phyloP scores from a whole-genome alignment of 2,888 invertebrate genomes.

The Diadegma fenestrale region DNA sequence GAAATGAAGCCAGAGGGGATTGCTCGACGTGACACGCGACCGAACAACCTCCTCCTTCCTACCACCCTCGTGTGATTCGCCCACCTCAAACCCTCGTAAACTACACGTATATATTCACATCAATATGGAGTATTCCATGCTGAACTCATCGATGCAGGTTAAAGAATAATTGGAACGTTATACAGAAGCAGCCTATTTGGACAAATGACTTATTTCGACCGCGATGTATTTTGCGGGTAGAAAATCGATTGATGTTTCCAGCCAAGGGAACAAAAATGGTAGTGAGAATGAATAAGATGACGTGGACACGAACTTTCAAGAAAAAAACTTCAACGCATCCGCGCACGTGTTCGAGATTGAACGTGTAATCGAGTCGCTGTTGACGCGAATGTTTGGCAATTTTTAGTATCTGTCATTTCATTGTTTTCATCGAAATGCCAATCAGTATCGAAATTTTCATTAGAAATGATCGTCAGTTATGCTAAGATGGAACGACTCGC shows the following conservation, averaged over 20 bases:
- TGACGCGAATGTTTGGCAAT: background rate
- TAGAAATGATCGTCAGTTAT: background rate
- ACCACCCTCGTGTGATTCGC: slow-evolving; percentile 42
- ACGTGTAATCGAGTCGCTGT: too few species aligned
- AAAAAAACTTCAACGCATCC: too few species aligned
- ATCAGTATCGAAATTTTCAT: background rate
- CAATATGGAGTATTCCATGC: slow-evolving; percentile 20
- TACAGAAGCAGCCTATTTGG: too few species aligned
- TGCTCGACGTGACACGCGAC: slow-evolving; percentile 82
- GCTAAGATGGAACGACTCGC: background rate
- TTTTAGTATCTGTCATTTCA: background rate
- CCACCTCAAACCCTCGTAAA: slow-evolving; percentile 52
- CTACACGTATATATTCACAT: slow-evolving; percentile 12
- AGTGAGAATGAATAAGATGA: background rate
- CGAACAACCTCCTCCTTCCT: slow-evolving; percentile 68
- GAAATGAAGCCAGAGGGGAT: slow-evolving; percentile 76
- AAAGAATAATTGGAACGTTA: background rate
- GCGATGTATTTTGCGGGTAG: background rate
- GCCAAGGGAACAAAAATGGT: background rate
- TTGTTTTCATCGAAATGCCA: background rate
- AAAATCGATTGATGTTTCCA: background rate
- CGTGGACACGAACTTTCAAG: too few species aligned
- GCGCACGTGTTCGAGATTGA: too few species aligned
- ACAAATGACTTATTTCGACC: background rate
- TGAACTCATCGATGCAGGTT: background rate